Percentiles rank a stretch among this genome's conserved stretches.
Conservation (phyloP, 2,797 vertebrate species). For the Dendrocincla fuliginosa region DNA sequence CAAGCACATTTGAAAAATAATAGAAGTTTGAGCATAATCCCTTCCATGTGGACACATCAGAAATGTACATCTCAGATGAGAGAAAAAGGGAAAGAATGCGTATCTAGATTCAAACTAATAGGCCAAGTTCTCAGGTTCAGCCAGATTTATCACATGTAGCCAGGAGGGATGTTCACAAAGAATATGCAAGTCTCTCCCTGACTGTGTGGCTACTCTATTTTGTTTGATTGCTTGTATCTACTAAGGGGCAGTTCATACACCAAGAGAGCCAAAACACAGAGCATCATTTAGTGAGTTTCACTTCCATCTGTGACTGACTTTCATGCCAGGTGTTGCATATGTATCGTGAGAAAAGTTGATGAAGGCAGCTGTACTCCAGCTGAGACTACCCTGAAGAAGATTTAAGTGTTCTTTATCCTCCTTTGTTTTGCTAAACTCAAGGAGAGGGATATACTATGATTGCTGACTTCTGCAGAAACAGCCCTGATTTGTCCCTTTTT, state of each 20-base stretch:
- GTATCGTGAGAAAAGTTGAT: neutral
- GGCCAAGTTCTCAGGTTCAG: neutral
- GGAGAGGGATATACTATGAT: neutral
- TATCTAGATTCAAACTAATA: neutral
- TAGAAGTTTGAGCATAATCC: neutral
- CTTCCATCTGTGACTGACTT: constrained; percentile 1
- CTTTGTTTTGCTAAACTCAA: neutral
- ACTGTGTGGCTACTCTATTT: neutral
- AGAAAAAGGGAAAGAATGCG: neutral
- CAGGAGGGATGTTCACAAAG: neutral
- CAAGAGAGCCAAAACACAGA: neutral
- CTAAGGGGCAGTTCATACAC: neutral
- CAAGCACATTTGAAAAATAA: neutral
- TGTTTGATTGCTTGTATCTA: neutral
- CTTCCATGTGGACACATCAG: neutral
- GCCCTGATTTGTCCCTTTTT: neutral
- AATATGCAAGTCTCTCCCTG: neutral
- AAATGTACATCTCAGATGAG: neutral
- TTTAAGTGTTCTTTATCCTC: neutral
- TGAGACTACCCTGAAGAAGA: constrained; percentile 12
- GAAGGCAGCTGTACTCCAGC: constrained; percentile 17
- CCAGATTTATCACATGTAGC: neutral
- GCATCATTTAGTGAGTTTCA: neutral
- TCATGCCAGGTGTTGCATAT: neutral
- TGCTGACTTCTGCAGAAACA: neutral